These are phyloP conservation scores for Acanthiza pusilla DNA, from an alignment of 2,797 vertebrate species.

Conservation along the genomic window DNA sequence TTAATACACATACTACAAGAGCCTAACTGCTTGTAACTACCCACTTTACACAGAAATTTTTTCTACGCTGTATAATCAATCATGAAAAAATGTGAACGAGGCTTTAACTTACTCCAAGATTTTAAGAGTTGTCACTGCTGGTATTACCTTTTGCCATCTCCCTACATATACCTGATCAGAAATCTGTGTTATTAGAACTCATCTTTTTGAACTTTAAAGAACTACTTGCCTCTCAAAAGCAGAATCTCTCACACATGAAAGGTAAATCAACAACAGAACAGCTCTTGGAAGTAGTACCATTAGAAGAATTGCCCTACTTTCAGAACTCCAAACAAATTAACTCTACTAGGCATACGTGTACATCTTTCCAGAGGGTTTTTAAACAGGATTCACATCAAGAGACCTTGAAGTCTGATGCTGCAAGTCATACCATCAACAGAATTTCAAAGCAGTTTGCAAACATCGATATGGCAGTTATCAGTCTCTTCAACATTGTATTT, in stretches of 20 bases:
- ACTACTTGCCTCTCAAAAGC: background rate
- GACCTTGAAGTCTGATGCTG: background rate
- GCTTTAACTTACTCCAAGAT: background rate
- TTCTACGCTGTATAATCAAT: background rate
- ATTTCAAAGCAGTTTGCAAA: background rate
- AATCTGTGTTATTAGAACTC: background rate
- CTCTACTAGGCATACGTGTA: background rate
- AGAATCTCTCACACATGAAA: background rate
- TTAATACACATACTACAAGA: accelerated
- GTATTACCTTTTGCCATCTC: background rate
- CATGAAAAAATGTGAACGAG: accelerated
- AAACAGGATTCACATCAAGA: background rate
- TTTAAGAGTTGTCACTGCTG: background rate
- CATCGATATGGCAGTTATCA: background rate
- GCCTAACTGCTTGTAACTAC: background rate
- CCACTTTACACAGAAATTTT: background rate
- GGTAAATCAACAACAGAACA: background rate
- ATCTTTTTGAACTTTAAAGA: background rate
- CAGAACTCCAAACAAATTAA: background rate
- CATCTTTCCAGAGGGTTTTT: background rate
- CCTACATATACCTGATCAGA: background rate
- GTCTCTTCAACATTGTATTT: background rate
- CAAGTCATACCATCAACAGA: background rate
- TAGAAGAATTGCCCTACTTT: background rate
- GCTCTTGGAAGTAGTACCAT: background rate